These are phyloP conservation scores for Rhea americana DNA, from an alignment of 2,113 vertebrate genomes.

Conservation along the genomic window DNA sequence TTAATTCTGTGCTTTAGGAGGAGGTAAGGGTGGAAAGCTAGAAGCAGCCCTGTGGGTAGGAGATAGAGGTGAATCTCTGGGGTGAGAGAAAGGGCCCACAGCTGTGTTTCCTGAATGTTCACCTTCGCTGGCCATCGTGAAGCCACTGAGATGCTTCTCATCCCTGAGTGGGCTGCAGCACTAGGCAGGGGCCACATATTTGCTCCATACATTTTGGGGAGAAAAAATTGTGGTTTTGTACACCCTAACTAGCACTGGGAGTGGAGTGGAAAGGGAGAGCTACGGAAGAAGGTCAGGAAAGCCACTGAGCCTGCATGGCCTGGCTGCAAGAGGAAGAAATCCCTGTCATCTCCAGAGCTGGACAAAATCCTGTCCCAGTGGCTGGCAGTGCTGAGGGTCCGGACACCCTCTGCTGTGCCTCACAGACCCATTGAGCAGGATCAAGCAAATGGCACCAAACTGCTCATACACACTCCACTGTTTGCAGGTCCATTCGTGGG, in stretches of 20 bases:
- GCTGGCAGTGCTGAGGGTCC: neutral
- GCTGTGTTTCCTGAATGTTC: neutral
- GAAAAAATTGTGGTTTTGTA: neutral
- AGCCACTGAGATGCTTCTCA: neutral
- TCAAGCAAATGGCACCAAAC: neutral
- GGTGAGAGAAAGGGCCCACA: neutral
- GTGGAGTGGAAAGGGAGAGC: neutral
- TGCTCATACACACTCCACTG: neutral
- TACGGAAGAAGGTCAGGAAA: neutral
- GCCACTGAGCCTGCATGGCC: neutral
- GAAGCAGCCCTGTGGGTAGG: neutral
- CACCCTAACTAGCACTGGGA: neutral
- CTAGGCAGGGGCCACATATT: neutral
- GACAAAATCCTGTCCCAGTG: neutral
- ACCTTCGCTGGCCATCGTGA: neutral
- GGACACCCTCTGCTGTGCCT: neutral
- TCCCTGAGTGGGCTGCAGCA: neutral
- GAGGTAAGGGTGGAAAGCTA: neutral
- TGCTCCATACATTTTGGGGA: neutral
- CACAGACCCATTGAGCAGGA: neutral
- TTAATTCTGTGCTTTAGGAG: neutral
- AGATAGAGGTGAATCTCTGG: neutral
- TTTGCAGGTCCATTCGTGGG: neutral
- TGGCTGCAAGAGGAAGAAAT: neutral
- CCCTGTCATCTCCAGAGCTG: neutral